A percentile compares a stretch with the other conserved stretches of the same genome.
Conservation (phyloP, 2,888 invertebrate genomes). For the Coleophora flavipennella region DNA sequence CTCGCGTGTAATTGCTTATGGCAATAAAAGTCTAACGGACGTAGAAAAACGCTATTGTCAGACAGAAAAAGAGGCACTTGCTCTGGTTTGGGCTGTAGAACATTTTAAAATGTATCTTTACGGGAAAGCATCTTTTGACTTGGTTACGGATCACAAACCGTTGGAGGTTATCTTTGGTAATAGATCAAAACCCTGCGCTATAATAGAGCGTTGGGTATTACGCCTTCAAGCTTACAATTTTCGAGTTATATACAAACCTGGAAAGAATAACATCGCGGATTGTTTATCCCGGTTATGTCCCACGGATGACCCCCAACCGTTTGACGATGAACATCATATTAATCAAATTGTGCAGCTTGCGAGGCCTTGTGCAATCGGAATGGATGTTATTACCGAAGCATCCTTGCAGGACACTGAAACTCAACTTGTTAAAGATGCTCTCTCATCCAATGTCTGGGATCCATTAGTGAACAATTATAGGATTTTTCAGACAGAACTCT, state of each 20-base stretch:
- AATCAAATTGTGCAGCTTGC: constrained; percentile 6
- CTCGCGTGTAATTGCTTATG: constrained; percentile 16
- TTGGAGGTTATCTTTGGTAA: constrained; percentile 14
- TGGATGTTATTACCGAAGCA: constrained; percentile 1
- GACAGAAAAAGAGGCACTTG: constrained; percentile 19
- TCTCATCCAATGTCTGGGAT: constrained; percentile 10
- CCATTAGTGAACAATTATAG: constrained; percentile 8
- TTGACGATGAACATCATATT: constrained; percentile 4
- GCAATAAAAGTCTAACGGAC: constrained; percentile 15
- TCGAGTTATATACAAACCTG: constrained; percentile 21
- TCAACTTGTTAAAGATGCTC: constrained; percentile 4
- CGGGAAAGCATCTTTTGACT: constrained; percentile 14
- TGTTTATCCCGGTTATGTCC: constrained; percentile 16
- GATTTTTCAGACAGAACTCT: constrained; percentile 21
- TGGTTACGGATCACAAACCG: constrained; percentile 16
- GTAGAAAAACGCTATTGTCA: constrained; percentile 16
- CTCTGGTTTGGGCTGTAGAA: too few species aligned
- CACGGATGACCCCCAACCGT: background rate
- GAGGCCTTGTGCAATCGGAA: constrained; percentile 6
- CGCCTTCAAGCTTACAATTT: constrained; percentile 23
- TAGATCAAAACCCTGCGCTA: constrained; percentile 27
- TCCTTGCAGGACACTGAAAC: constrained; percentile 8
- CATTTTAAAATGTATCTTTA: constrained; percentile 14
- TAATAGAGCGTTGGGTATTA: constrained; percentile 30
- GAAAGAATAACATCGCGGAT: constrained; percentile 24